Conservation (phyloP, 1,140 invertebrate species). For the Trypoxylus dichotomus region DNA sequence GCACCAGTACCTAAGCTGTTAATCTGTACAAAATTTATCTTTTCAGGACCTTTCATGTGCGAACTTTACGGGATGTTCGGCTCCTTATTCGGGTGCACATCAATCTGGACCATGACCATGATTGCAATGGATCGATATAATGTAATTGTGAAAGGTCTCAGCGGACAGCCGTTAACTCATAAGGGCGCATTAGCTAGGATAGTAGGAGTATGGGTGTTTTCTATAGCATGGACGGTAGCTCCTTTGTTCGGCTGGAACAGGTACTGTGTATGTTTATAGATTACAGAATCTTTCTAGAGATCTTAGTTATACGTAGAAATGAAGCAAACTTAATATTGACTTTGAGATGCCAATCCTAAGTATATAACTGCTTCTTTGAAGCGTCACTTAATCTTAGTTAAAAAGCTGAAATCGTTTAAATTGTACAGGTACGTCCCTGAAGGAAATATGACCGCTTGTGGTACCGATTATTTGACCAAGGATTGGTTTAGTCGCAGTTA, state of each 20-base stretch:
- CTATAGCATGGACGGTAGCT: slow-evolving; percentile 67
- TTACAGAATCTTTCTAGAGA: no score
- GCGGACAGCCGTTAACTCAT: slow-evolving; percentile 70
- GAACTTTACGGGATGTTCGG: slow-evolving; percentile 78
- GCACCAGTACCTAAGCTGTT: no score
- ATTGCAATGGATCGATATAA: slow-evolving; percentile 84
- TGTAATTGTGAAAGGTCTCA: slow-evolving; percentile 77
- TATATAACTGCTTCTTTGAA: no score
- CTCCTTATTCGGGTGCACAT: slow-evolving; percentile 76
- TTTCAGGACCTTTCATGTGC: slow-evolving; percentile 68
- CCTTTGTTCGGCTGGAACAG: slow-evolving; percentile 82
- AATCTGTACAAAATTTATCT: no score
- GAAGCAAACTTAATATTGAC: no score
- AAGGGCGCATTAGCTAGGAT: slow-evolving; percentile 70
- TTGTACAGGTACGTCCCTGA: slow-evolving; percentile 77
- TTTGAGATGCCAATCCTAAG: no score
- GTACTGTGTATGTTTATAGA: no score
- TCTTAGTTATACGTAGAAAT: no score
- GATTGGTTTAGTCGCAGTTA: slow-evolving; percentile 69
- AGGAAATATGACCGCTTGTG: slow-evolving; percentile 84
- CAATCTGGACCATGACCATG: slow-evolving; percentile 82
- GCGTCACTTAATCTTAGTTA: no score
- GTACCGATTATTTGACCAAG: slow-evolving; percentile 77
- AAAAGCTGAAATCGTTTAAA: no score
- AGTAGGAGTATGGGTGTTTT: slow-evolving; percentile 69